These are phyloP conservation scores for Homarus gammarus DNA, from an alignment of 2,888 invertebrate species.

Conservation along the genomic window DNA sequence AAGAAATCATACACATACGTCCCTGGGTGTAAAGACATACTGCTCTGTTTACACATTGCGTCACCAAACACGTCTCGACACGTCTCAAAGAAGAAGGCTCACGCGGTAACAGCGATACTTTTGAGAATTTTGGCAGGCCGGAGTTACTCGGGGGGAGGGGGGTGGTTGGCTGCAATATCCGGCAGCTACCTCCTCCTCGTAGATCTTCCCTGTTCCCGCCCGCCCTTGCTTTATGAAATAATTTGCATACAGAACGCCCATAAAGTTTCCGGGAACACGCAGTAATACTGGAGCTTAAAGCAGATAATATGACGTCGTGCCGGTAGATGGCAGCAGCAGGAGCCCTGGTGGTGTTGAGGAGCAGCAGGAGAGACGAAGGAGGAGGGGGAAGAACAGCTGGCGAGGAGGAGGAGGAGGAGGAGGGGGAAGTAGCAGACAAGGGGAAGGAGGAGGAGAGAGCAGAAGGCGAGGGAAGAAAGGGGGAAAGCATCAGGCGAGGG, in stretches of 20 bases:
- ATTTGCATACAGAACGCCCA: conserved; percentile 66
- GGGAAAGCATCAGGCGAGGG: neutral
- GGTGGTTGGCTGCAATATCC: conserved; percentile 51
- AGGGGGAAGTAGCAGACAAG: conserved; percentile 11
- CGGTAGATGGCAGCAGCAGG: conserved; percentile 60
- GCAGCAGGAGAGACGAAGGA: conserved; percentile 9
- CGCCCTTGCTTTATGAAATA: conserved; percentile 68
- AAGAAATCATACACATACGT: too few relatives aligned
- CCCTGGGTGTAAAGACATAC: too few relatives aligned
- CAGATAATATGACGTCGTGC: conserved; percentile 62
- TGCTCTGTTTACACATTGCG: neutral
- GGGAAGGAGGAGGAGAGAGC: conserved; percentile 13
- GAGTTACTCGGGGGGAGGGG: conserved; percentile 10
- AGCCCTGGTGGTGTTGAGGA: conserved; percentile 8
- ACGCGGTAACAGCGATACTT: conserved; percentile 48
- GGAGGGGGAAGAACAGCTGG: conserved; percentile 1
- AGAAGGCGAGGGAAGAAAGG: neutral
- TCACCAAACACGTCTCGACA: conserved; percentile 35
- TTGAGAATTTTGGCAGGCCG: conserved; percentile 41
- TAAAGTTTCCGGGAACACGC: conserved; percentile 69
- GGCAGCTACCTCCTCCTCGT: conserved; percentile 45
- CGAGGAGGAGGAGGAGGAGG: neutral
- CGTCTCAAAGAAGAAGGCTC: conserved; percentile 11
- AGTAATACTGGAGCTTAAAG: conserved; percentile 68
- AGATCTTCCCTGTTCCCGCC: conserved; percentile 60